phyloP scores from a whole-genome alignment of 2,888 invertebrate species.

The Homarus gammarus region DNA sequence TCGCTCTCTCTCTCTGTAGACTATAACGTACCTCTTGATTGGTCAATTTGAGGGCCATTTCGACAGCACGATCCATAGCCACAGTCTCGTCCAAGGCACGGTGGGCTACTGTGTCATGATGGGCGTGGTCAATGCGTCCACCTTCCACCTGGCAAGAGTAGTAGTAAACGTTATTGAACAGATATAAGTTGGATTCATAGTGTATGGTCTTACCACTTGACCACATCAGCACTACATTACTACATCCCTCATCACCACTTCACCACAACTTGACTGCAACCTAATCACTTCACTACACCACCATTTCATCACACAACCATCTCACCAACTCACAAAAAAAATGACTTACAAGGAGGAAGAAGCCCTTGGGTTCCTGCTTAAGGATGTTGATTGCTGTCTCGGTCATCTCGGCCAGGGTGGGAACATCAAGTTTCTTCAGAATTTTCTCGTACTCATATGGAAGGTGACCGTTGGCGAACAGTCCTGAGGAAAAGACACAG shows the following conservation, averaged over 20 bases:
- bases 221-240: too few species aligned
- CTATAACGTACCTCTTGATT: conserved; percentile 41
- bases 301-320: too few species aligned
- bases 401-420: conserved; percentile 80
- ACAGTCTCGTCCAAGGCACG: conserved; percentile 89
- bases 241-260: too few species aligned
- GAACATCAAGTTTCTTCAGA: conserved; percentile 76
- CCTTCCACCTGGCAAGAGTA: conserved; percentile 78
- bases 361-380: conserved; percentile 71
- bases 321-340: too few species aligned
- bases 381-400: conserved; percentile 79
- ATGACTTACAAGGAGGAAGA: conserved; percentile 69
- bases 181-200: too few species aligned
- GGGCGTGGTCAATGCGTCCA: conserved; percentile 89
- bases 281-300: too few species aligned
- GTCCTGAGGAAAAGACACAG: conserved; percentile 65
- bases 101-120: conserved; percentile 86
- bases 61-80: conserved; percentile 87
- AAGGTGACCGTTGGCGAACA: conserved; percentile 77
- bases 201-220: too few species aligned
- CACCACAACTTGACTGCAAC: too few species aligned
- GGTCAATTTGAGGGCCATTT: conserved; percentile 83
- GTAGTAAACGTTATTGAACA: too few species aligned
- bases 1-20: too few species aligned
- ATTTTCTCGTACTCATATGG: conserved; percentile 76